phyloP scores from a whole-genome alignment of 64 coral and sea anemone species.

The Trachythela sp. region DNA sequence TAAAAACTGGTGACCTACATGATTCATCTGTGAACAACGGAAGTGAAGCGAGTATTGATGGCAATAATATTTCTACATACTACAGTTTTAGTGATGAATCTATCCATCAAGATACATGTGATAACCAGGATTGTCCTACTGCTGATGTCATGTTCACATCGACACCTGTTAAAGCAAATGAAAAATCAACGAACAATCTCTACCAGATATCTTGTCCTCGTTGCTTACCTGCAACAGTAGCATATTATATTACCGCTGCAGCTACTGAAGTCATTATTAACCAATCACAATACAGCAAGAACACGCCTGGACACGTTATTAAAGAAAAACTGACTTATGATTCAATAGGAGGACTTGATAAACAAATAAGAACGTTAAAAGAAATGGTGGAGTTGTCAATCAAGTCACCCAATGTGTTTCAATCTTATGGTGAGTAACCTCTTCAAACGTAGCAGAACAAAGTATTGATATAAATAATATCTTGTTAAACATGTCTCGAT shows the following conservation, averaged over 20 bases:
- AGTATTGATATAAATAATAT: too few relatives aligned
- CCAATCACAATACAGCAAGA: slow-evolving; percentile 18
- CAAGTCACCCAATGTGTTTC: slow-evolving; percentile 71
- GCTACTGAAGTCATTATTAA: slow-evolving; percentile 67
- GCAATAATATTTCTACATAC: neutral
- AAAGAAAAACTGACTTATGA: slow-evolving; percentile 56
- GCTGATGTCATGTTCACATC: neutral
- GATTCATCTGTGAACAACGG: neutral
- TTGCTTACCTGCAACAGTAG: neutral
- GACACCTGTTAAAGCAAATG: neutral
- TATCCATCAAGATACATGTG: neutral
- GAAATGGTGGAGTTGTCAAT: slow-evolving; percentile 85
- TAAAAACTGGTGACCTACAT: neutral
- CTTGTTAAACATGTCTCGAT: too few relatives aligned
- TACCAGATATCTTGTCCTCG: neutral
- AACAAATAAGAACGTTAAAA: slow-evolving; percentile 62
- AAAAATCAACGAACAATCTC: neutral
- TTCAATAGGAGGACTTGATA: slow-evolving; percentile 72
- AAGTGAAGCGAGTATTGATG: neutral
- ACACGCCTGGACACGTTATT: neutral
- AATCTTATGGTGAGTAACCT: slow-evolving; percentile 76
- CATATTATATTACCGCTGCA: slow-evolving; percentile 61
- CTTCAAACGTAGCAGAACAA: neutral
- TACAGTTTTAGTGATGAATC: neutral
- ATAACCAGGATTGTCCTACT: neutral